phyloP scores from a whole-genome alignment of 2,888 invertebrate genomes.

The Keiferia lycopersicella region DNA sequence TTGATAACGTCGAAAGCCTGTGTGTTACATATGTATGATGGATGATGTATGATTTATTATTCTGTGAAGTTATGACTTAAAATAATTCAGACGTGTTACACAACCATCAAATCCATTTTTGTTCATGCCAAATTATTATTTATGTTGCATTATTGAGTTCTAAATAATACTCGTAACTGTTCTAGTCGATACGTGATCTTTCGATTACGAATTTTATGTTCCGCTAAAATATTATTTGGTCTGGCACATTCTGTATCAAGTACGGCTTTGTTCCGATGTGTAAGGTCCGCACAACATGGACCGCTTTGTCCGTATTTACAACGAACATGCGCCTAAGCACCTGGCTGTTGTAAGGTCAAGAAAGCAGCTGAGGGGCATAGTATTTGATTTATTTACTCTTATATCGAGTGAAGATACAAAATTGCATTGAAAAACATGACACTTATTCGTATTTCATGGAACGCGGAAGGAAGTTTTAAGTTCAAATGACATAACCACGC shows the following conservation, averaged over 20 bases:
- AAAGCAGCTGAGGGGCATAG: not conserved
- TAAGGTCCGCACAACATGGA: constrained; percentile 22
- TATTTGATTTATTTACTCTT: not conserved
- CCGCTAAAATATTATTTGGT: not conserved
- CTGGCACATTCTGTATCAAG: constrained; percentile 34
- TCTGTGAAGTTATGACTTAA: no score
- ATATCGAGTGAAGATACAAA: not conserved
- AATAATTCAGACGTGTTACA: no score
- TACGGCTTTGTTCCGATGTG: constrained; percentile 38
- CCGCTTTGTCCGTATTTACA: constrained; percentile 45
- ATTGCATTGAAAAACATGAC: not conserved
- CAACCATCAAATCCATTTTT: no score
- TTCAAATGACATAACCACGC: constrained; percentile 9
- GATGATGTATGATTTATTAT: no score
- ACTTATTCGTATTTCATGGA: not conserved
- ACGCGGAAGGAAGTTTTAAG: not conserved
- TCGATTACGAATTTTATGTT: not conserved
- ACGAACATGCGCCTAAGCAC: constrained; percentile 34
- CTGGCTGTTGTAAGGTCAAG: constrained; percentile 38
- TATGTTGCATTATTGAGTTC: no score
- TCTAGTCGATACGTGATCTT: not conserved
- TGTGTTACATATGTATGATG: no score
- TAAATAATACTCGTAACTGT: no score
- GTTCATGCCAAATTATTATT: not conserved
- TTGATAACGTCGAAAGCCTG: no score